Base-by-base conservation (phyloP, 2,888 invertebrate species). In the Silvanus unidentatus region DNA sequence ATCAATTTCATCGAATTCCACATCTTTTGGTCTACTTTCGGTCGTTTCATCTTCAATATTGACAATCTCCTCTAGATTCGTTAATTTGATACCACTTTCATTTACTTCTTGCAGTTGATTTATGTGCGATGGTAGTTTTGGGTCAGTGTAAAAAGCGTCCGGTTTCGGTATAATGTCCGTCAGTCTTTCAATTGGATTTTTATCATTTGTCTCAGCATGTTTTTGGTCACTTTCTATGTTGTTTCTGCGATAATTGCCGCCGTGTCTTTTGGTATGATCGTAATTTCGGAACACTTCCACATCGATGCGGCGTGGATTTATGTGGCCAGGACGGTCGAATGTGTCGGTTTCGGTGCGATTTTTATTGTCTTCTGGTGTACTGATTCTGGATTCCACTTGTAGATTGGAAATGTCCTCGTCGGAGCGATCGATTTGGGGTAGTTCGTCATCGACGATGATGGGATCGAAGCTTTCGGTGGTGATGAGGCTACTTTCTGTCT, bases 101-200 rank as follows among this genome's bases (percentile, higher is more conserved):
- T 15, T 15, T 15, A 32, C 37, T 37, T 57, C 59, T 22, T 53
- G 58, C n/a, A 68, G 42, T 40, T 55, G 50, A 44, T 68, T 68
- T 2, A 69, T 54, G 34, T 55, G 57, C 12, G 48, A 52, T 2
- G 67, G 62, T 16, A 69, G 49, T 29, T 56, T 59, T 1, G 62
- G 55, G 50, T 68, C 68, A 3, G 57, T 58, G 40, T 63, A 66
- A 48, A 59, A 67, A 3, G 59, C 45, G 29, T 58, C 57, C 2
- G 66, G 63, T 50, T 66, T 65, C 9, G 58, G 58, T 10, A 64
- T 58, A n/a, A 58, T 50, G 39, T 65, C 66, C 9, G 58, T 50
- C 39, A 60, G 48, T 45, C 58, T 54, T 35, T 42, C 32, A 2
- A 52, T 35, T 6, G 49, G 35, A 12, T 34, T 15, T 9, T 32